These are phyloP conservation scores for Neelides sp. DNA, from an alignment of 1,140 invertebrate genomes.

Conservation along the genomic window DNA sequence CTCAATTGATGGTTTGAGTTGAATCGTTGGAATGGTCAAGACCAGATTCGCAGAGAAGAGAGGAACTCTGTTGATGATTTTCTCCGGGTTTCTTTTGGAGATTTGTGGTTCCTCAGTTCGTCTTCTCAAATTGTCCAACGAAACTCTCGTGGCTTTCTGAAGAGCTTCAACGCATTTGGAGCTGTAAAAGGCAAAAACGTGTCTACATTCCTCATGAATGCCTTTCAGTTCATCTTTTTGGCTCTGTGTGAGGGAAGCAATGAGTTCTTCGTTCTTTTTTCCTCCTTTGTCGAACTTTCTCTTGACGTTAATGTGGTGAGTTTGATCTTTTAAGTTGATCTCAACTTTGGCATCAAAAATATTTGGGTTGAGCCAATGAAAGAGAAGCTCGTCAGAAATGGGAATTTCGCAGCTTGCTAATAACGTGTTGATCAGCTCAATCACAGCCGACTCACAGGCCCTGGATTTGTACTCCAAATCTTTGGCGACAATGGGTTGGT, in stretches of 20 bases:
- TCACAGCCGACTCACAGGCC: constrained; percentile 48
- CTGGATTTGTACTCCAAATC: constrained; percentile 47
- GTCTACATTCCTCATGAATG: constrained; percentile 56
- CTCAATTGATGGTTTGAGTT: constrained; percentile 45
- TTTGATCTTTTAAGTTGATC: neutral
- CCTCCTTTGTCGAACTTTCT: too few relatives aligned
- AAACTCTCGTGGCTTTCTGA: constrained; percentile 51
- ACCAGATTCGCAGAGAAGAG: constrained; percentile 32
- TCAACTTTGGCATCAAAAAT: neutral
- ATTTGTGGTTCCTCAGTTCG: constrained; percentile 37
- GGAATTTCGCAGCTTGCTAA: constrained; percentile 44
- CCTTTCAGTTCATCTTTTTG: constrained; percentile 44
- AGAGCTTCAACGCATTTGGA: constrained; percentile 53
- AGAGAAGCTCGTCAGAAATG: constrained; percentile 43
- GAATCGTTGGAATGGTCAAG: constrained; percentile 38
- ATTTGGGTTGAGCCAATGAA: constrained; percentile 49
- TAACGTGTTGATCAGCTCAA: constrained; percentile 57
- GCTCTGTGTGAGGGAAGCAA: too few relatives aligned
- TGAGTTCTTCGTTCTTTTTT: too few relatives aligned
- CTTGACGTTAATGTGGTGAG: too few relatives aligned
- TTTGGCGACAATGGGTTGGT: constrained; percentile 33
- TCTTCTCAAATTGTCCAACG: constrained; percentile 51
- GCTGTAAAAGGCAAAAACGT: constrained; percentile 59
- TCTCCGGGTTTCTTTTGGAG: constrained; percentile 20
- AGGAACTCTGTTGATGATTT: constrained; percentile 22